Base-by-base conservation (phyloP, 2,113 vertebrate genomes). In the Dromiciops gliroides region DNA sequence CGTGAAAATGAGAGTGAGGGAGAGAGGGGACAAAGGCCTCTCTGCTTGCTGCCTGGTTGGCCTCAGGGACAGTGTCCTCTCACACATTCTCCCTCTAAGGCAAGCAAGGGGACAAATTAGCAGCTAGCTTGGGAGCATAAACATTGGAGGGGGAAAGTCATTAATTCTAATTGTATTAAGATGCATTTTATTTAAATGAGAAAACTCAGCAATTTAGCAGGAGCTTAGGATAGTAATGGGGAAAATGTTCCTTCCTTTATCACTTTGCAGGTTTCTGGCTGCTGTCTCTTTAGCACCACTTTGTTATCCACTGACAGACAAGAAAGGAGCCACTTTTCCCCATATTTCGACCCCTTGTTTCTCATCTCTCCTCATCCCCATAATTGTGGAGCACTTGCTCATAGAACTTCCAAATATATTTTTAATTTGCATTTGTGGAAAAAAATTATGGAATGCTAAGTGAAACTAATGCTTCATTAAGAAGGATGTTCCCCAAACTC, bases 121-220 rank as follows among this genome's bases (percentile, higher is more conserved):
- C 8, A 83, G 37, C n/a, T 44, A 44, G 67, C n/a, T 83, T 83
- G 67, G 67, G 16, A 83, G 67, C 67, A 83, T 23, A 48, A 49
- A 88, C 48, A 89, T 92, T 83, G 67, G 67, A 92, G 92, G 51
- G 89, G 93, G 93, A 90, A 92, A 95, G 48, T 92, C 48, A 95
- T 95, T 95, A 89, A 95, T 95, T 95, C 90, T 93, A 95, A 95
- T 95, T 95, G 90, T 92, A 94, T 89, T 91, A 91, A 93, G 90
- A 49, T 94, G 75, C 90, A 91, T 56, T 93, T 91, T 93, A 93
- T 93, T 93, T 89, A 67, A 95, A 93, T 89, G 75, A 93, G 89
- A 89, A 91, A 95, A 93, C 89, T 47, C 92, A 88, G 95, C 90
- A 92, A 92, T 95, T 94, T 93, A 91, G 37, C 48, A 91, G 53